Base-by-base conservation (phyloP, 1,140 invertebrate species). In the Procambarus clarkii region DNA sequence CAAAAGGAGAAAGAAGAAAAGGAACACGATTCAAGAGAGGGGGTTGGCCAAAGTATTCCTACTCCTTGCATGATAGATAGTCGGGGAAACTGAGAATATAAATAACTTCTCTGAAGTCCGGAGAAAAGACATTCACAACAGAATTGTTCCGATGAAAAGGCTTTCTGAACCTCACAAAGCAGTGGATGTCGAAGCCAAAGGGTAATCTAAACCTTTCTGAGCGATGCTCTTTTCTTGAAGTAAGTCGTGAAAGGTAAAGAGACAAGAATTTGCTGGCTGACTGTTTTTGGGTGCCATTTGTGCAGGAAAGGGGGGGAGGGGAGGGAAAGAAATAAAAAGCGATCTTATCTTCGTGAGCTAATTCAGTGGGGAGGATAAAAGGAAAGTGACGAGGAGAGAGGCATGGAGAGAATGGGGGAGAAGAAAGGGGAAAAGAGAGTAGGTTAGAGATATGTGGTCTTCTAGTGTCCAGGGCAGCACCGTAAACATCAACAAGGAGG, bases 401-500 rank as follows among this genome's bases (percentile, higher is more conserved):
- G 46, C 48, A 87, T 74, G 77, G 76, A 87, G 76, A 87, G 76
- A 87, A 74, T 76, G 71, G 74, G 85, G 18, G 9, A 46, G 45
- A 80, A 80, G 21, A 48, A 24, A 50, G 45, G 46, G 50, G 15
- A 48, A 80, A n/a, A 3, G 58, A 44, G 34, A 64, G 34, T n/a
- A 78, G 11, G 78, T 50, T 9, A 34, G 34, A 24, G 46, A 80
- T 34, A 50, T 48, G 45, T 48, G 50, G 7, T 80, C 50, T 48
- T 64, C 60, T 21, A 48, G 46, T n/a, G 13, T n/a, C 15, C 78
- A 80, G 18, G 11, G 18, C 2, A 80, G 46, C 3, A 50, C 7
- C 9, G 69, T 74, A 34, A 74, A 74, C 15, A 34, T 5, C n/a
- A 64, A 18, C 4, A 11, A 21, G 13, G 60, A 64, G 60, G 60